Base-by-base conservation (phyloP, 2,113 vertebrate species). In the Sinocyclocheilus anophthalmus region DNA sequence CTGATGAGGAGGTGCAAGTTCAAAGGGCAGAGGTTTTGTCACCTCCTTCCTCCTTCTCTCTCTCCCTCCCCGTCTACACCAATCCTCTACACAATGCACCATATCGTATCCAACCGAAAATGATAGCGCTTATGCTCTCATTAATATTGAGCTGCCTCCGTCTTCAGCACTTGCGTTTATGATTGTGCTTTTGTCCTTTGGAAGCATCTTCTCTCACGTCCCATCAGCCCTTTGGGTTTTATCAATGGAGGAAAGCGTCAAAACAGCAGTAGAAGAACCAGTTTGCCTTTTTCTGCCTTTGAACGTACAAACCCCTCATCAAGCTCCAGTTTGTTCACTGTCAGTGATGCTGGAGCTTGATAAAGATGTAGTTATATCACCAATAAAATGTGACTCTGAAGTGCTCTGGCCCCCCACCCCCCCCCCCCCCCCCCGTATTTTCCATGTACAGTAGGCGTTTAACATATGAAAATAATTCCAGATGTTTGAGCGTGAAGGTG, bases 1-100 rank as follows among this genome's bases (percentile, higher is more conserved):
- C 94, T 99, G 96, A 98, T 93, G 94, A 95, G 88, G 55, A 78
- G 45, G 48, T 14, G 61, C 22, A 24, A 53, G 45, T 48, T 48
- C 45, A 48, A 48, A 48, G 2, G 11, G 45, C 45, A 48, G 11
- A 48, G 11, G 24, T 76, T 76, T 50, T n/a, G 8, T 22, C 69
- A 33, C 30, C 33, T 50, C 67, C 76, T 82, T 24, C 57, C 16
- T 18, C 50, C 1, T 4, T 53, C 50, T 3, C 13, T 53, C 50
- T 14, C 5, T 5, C 45, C 20, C 53, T 7, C 16, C 0, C 5
- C 16, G 0, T 20, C 16, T 57, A 2, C 55, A 57, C 5, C 1
- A 57, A 57, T 5, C 55, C 55, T 57, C 11, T 48, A 48, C 10
- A 48, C 45, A 11, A 48, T 48, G 45, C 45, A 48, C 45, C 45